Evolutionary conservation across 2,797 vertebrate genomes (phyloP), one percentile per base, ranked within the genome.

Genomic region (Chanos chanos): DNA sequence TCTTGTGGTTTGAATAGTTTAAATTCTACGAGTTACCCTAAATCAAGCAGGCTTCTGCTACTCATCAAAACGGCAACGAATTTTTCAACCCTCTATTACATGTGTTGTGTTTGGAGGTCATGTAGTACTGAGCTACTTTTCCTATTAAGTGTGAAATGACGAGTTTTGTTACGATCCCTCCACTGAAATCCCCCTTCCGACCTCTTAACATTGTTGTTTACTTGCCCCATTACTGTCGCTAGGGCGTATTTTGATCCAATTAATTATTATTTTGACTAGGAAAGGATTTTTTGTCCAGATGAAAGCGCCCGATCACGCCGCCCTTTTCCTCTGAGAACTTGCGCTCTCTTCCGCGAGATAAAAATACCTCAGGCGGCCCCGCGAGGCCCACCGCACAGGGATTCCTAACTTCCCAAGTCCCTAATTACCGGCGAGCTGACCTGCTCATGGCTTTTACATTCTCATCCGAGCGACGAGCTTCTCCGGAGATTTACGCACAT

Each of bases 241-340:
- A 60, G 79, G 63, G 76, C 83, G 72, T 87, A 86, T 88, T 90
- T 89, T 84, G 76, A 87, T 87, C 78, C 77, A 87, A 90, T 90
- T 90, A 89, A 91, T 89, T 88, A 86, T 86, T 91, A 90, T 91
- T 91, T 91, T 91, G 90, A 88, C 90, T 90, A 77, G 78, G 37
- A 81, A 84, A 82, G 74, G 78, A 82, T 87, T 88, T 86, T 80
- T 85, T 86, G 86, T 83, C 83, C 77, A 90, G 87, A 90, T 91
- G 83, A 92, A 91, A 90, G 87, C 78, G 75, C 71, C 68, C 73
- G 80, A 88, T 87, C 86, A 77, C 69, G 61, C 89, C 86, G 80
- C 89, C 89, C 90, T 89, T 88, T 92, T 90, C 90, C 89, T 90
- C 82, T 87, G 86, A 86, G 86, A 90, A 88, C 74, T 80, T n/a